phyloP scores from a whole-genome alignment of 2,797 vertebrate genomes.

The Bucorvus abyssinicus region DNA sequence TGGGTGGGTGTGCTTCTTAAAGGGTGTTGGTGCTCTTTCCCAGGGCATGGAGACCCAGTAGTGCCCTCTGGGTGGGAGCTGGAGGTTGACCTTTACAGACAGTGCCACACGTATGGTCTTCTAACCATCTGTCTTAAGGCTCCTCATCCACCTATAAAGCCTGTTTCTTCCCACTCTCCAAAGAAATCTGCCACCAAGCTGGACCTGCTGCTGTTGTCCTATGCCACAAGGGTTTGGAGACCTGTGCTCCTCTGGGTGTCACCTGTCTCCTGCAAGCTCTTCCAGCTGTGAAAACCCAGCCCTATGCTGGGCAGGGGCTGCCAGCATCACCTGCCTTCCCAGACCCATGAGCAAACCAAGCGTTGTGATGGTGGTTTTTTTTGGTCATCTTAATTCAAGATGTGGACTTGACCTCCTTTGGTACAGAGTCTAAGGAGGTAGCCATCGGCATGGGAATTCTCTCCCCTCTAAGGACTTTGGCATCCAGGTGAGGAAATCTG shows the following conservation, averaged over 20 bases:
- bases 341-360: background rate
- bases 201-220: background rate
- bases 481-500: background rate
- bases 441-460: background rate
- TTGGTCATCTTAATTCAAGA: background rate
- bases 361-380: background rate
- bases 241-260: background rate
- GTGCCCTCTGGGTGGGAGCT: background rate
- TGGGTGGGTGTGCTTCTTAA: background rate
- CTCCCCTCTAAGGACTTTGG: background rate
- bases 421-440: background rate
- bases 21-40: too few species aligned
- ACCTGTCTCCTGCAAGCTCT: background rate
- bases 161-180: background rate
- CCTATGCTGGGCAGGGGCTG: background rate
- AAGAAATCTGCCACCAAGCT: background rate
- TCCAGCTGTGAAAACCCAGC: background rate
- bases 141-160: background rate
- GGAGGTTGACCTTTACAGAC: background rate
- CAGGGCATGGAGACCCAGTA: background rate
- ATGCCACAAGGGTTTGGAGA: background rate
- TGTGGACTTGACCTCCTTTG: background rate
- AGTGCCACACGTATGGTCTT: accelerated
- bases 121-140: too few species aligned
- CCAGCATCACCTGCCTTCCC: background rate